Evolutionary conservation across 2,113 vertebrate genomes (phyloP), one percentile per base, ranked within the genome.

Genomic region (Actenoides hombroni): DNA sequence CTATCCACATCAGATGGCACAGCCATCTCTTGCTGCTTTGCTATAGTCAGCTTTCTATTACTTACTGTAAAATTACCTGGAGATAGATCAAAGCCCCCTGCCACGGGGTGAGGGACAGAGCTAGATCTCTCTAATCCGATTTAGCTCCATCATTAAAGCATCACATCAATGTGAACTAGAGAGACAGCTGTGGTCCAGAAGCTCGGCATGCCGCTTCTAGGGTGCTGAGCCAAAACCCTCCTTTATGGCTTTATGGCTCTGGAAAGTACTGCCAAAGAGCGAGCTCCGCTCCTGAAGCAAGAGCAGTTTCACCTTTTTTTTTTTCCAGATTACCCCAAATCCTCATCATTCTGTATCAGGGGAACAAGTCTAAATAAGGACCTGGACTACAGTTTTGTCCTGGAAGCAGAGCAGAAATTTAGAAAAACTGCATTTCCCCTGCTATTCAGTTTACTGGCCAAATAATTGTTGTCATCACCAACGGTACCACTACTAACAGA

Each of bases 141-240:
- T 91, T 70, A 94, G 77, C 69, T 61, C 70, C 87, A 92, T 53
- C 74, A 89, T 92, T 94, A 91, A 92, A 65, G 86, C 77, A 76
- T 57, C 89, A 53, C 57, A 79, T 79, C 48, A 56, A 25, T 8
- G 12, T 44, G 74, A 94, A 91, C 48, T 37, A 91, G 83, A 29
- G 31, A 84, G 54, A 74, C 86, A 92, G 86, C 89, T 89, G 94
- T 57, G 83, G 65, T 57, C 77, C 93, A 92, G 80, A 39, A 95
- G 91, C 88, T 85, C 44, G 1, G 61, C 14, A 3, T 8, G 29
- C 25, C 1, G 5, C 26, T 67, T 33, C 51, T 1, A 13, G 28
- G 12, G 53, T 64, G 56, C 69, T 60, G 17, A 53, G 69, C 56
- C 83, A 89, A 77, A 61, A 9, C 23, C 29, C 20, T 65, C 57